A percentile compares a stretch with the other conserved stretches of the same genome.
These are phyloP conservation scores for Trachurus trachurus DNA, from an alignment of 2,797 vertebrate genomes.

Conservation along the genomic window DNA sequence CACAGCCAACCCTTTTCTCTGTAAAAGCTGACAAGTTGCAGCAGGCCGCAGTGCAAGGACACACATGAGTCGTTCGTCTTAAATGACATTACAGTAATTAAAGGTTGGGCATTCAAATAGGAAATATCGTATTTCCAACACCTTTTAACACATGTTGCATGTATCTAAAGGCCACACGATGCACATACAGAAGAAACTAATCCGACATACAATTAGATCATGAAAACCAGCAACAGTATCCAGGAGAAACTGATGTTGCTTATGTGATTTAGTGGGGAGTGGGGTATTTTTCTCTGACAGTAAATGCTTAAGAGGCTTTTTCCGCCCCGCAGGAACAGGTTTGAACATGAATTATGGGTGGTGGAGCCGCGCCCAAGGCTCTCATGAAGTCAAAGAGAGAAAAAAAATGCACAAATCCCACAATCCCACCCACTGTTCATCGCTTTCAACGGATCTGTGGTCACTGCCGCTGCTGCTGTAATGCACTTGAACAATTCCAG, in stretches of 20 bases:
- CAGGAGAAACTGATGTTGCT: not conserved
- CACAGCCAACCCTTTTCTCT: not conserved
- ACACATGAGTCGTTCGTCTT: not conserved
- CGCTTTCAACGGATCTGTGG: not conserved
- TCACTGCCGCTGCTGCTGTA: not conserved
- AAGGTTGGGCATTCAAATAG: constrained; percentile 6
- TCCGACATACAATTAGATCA: not conserved
- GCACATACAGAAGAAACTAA: not conserved
- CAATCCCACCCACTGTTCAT: constrained; percentile 21
- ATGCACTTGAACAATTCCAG: not conserved
- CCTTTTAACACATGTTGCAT: not conserved
- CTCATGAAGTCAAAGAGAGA: constrained; percentile 16
- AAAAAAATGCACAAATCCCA: constrained; percentile 34
- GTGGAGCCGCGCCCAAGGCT: constrained; percentile 54
- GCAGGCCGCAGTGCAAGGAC: not conserved
- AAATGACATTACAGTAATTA: not conserved
- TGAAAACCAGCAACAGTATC: not conserved
- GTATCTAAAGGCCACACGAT: constrained; percentile 1
- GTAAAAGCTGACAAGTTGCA: constrained; percentile 14
- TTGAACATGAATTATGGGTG: constrained; percentile 58
- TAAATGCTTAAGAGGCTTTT: constrained; percentile 18
- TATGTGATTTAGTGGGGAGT: not conserved
- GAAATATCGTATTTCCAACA: not conserved
- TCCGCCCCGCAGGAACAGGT: constrained; percentile 54
- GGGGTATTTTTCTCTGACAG: constrained; percentile 3